Conservation (phyloP, 2,888 invertebrate species). For the Colostygia pectinataria region DNA sequence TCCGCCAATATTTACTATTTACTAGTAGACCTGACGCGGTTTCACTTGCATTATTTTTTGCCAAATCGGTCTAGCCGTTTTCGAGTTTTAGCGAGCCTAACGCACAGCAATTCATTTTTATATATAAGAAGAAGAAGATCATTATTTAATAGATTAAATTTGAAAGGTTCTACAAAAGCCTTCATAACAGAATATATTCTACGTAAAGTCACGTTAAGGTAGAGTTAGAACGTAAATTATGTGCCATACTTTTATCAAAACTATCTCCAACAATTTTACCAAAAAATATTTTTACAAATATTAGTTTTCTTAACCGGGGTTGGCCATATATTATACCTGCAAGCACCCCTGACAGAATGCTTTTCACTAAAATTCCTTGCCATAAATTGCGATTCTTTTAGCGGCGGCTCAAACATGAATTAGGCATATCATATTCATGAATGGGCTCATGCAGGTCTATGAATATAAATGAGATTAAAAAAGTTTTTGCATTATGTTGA, state of each 20-base stretch:
- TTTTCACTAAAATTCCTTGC: conserved; percentile 21
- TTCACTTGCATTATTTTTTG: too few relatives aligned
- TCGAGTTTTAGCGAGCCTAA: too few relatives aligned
- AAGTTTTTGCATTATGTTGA: conserved; percentile 49
- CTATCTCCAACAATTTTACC: not conserved
- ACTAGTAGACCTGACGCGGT: too few relatives aligned
- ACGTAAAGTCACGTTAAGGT: too few relatives aligned
- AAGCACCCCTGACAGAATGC: conserved; percentile 15
- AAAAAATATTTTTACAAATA: conserved; percentile 2
- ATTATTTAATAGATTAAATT: too few relatives aligned
- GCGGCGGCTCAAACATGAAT: conserved; percentile 32
- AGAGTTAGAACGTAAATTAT: too few relatives aligned
- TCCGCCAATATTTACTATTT: too few relatives aligned
- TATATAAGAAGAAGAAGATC: too few relatives aligned
- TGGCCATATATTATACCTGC: conserved; percentile 26
- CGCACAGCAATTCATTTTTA: too few relatives aligned
- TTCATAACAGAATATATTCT: too few relatives aligned
- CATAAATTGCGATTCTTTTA: conserved; percentile 34
- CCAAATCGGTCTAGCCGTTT: too few relatives aligned
- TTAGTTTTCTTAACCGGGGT: conserved; percentile 1
- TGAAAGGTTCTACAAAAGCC: too few relatives aligned
- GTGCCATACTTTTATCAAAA: not conserved
- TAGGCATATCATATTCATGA: conserved; percentile 49
- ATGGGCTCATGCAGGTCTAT: conserved; percentile 46
- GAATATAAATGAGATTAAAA: conserved; percentile 61